These are phyloP conservation scores for Aurelia sp. DNA, from an alignment of 30 jellyfish, hydroid and myxozoan species.

Conservation along the genomic window DNA sequence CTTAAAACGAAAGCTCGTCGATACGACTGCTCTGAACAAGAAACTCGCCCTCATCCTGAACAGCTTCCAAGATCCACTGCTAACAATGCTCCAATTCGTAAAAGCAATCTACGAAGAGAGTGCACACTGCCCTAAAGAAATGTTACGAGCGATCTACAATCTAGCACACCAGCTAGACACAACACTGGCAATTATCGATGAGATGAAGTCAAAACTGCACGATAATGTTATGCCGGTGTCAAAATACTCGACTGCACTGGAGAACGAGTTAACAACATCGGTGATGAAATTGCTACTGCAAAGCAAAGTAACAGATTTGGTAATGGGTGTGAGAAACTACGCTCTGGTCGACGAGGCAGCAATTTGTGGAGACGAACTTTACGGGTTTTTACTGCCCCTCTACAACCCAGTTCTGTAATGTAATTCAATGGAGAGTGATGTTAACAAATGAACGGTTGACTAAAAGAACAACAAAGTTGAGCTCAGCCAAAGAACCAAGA, in stretches of 20 bases:
- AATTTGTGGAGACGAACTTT: not conserved
- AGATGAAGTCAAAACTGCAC: slow-evolving; percentile 5
- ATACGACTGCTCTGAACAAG: slow-evolving; percentile 1
- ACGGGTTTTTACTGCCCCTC: no score
- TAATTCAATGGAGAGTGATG: no score
- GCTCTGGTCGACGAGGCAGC: slow-evolving; percentile 11
- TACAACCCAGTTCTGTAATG: no score
- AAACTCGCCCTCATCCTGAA: slow-evolving; percentile 3
- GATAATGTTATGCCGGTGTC: not conserved
- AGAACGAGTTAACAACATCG: not conserved
- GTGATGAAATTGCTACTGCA: slow-evolving; percentile 5
- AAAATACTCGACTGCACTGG: not conserved
- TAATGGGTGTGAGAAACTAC: slow-evolving; percentile 26
- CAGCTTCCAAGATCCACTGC: slow-evolving; percentile 6
- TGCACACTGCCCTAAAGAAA: not conserved
- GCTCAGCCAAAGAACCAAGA: no score
- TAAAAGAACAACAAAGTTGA: no score
- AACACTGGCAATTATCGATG: not conserved
- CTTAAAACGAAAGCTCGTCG: not conserved
- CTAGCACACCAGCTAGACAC: not conserved
- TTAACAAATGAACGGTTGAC: no score
- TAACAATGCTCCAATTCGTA: slow-evolving; percentile 1
- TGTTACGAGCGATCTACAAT: not conserved
- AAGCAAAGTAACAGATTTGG: slow-evolving; percentile 6
- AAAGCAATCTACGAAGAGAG: not conserved